Evolutionary conservation across 2,888 invertebrate genomes (phyloP).

Genomic region (Deilephila elpenor): DNA sequence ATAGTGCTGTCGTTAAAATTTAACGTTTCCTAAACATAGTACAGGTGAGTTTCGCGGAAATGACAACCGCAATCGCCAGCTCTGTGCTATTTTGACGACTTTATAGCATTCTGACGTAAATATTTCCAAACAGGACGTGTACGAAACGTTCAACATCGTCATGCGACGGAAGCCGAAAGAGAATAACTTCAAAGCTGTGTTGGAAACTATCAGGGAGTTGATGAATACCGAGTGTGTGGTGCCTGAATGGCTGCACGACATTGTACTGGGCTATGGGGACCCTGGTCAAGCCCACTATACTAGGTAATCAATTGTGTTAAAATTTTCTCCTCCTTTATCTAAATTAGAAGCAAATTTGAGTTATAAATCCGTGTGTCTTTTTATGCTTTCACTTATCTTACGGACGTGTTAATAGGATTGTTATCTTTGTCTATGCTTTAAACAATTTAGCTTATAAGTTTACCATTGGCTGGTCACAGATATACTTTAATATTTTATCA

Average conservation of each 20-base stretch:
- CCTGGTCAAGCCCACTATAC: slow-evolving; percentile 98
- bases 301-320: slow-evolving; percentile 73
- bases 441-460: too few species aligned
- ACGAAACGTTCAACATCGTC: slow-evolving; percentile 97
- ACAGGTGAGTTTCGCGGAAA: not conserved
- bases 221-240: slow-evolving; percentile 99
- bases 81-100: not conserved
- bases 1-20: slow-evolving; percentile 4
- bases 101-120: slow-evolving; percentile 4
- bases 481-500: too few species aligned
- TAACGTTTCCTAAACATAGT: not conserved
- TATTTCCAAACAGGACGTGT: slow-evolving; percentile 86
- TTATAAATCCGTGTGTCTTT: too few species aligned
- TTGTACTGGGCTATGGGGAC: slow-evolving; percentile 98
- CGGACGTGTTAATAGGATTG: too few species aligned
- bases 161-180: slow-evolving; percentile 99
- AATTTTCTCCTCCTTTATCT: not conserved
- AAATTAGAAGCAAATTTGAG: too few species aligned
- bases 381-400: too few species aligned
- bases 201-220: slow-evolving; percentile 98
- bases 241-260: slow-evolving; percentile 97
- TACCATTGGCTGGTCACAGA: too few species aligned
- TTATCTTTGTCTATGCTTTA: too few species aligned
- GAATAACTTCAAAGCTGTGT: slow-evolving; percentile 99
- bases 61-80: not conserved